Evolutionary conservation across 2,797 vertebrate genomes (phyloP), one percentile per base, ranked within the genome.

Genomic region (Alcedo quadribrachys): DNA sequence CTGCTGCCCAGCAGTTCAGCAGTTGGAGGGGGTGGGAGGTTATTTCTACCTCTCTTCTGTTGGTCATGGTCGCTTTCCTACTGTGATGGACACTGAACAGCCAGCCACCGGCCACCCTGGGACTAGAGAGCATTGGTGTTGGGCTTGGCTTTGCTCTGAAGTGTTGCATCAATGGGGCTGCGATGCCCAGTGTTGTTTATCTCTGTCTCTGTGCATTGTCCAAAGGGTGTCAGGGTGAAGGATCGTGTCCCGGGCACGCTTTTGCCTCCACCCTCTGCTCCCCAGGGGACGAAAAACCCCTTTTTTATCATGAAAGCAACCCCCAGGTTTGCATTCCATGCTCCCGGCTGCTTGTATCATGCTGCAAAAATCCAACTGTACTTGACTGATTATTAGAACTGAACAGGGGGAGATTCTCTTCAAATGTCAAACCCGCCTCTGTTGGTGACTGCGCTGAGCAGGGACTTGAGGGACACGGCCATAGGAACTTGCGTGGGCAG

Each of bases 321-420:
- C 92, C 85, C 81, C 8, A 2, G 3, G 2, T 28, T 75, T 42
- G 57, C 78, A 43, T 92, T 95, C 90, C 35, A 95, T 20, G 35
- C 48, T 93, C 74, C 58, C 48, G 1, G 51, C 48, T 58, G 74
- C 73, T 92, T 92, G 89, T 74, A 48, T 96, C 95, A 94, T 75
- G 81, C 89, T 94, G 88, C 83, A 95, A 94, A 96, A 95, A 93
- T 94, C 94, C 0, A 8, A 15, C 17, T 70, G 73, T 88, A 33
- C 62, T 80, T 57, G 74, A 65, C 88, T 82, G 48, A 68, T 95
- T 89, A 65, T 96, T 94, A 85, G 89, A 86, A 78, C 85, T 6
- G 15, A 93, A 96, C 74, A 86, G 92, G 89, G 81, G 46, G 79
- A 68, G 85, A 77, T 54, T 90, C 92, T 95, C 93, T 92, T 53